These are phyloP conservation scores for Stenotaenia linearis DNA, from an alignment of 2,888 invertebrate species.

Conservation along the genomic window DNA sequence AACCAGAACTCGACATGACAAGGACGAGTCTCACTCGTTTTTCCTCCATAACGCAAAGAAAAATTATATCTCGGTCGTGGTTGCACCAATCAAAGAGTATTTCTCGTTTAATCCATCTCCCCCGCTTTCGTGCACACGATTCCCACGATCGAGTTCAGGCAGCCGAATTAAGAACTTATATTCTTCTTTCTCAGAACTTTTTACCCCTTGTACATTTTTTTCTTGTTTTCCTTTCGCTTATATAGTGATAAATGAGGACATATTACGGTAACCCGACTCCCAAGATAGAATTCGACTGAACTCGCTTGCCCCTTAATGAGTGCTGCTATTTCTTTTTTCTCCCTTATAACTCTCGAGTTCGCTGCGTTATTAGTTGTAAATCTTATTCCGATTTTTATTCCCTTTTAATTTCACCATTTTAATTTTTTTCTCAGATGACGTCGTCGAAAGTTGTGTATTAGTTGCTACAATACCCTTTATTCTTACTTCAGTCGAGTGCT, in stretches of 20 bases:
- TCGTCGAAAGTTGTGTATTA: background rate
- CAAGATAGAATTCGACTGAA: background rate
- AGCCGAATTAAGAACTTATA: slow-evolving; percentile 20
- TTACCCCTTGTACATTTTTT: slow-evolving; percentile 21
- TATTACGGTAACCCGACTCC: slow-evolving; percentile 21
- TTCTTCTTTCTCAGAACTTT: slow-evolving; percentile 21
- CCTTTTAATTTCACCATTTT: background rate
- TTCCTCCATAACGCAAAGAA: background rate
- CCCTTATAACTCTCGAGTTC: background rate
- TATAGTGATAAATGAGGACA: slow-evolving; percentile 23
- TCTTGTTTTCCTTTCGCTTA: slow-evolving; percentile 26
- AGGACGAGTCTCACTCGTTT: slow-evolving; percentile 7
- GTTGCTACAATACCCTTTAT: background rate
- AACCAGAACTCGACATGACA: slow-evolving; percentile 9
- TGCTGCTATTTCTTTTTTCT: background rate
- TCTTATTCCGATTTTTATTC: background rate
- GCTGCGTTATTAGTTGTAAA: background rate
- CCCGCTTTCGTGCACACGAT: slow-evolving; percentile 14
- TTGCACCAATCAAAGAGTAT: background rate
- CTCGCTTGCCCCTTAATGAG: slow-evolving; percentile 21
- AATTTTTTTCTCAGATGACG: background rate
- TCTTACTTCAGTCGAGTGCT: slow-evolving; percentile 7
- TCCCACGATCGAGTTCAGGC: slow-evolving; percentile 19
- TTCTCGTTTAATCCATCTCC: slow-evolving; percentile 7
- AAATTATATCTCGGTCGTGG: slow-evolving; percentile 21